Evolutionary conservation across 2,113 vertebrate species (phyloP), one percentile per base, ranked within the genome.

Genomic region (Gymnogyps californianus): DNA sequence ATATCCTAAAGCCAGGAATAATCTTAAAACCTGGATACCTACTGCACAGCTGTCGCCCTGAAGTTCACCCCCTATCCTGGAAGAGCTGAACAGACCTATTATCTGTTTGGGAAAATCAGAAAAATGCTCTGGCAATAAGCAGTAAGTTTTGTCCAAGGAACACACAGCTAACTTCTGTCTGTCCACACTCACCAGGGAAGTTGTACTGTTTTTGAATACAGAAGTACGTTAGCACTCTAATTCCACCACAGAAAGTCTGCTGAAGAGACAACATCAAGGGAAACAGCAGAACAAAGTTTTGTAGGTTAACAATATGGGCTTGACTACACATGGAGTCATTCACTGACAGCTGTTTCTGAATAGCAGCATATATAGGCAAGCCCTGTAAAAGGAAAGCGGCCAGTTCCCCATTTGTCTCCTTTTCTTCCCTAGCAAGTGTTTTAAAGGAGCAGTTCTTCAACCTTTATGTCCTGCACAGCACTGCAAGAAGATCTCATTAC

Each of bases 241-340:
- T 47, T 89, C n/a, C 29, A 59, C 26, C 61, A 86, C 14, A 42
- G 66, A 86, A 93, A 92, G 46, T 46, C 24, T 75, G 57, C 47
- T 81, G 46, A 90, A 24, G 28, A 89, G 22, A 55, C 51, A 86
- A 66, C 55, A 89, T 71, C 54, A 92, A 83, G 9, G 29, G 20
- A 75, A 95, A 94, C 14, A 51, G 21, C 51, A 90, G 57, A 96
- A 91, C 47, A 82, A 89, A 81, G 57, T 94, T 95, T 28, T 80
- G 46, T 17, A 86, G 58, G 71, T 90, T 92, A 96, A 93, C 90
- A 93, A 42, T 72, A 88, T 40, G 70, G 85, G 82, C 54, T 90
- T 86, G 66, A 61, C 92, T 80, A 75, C 89, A 85, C 34, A 54
- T 3, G 32, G 66, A 72, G 67, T 51, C 86, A 94, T 76, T 94